Base-by-base conservation (phyloP, 2,888 invertebrate genomes). In the Euclidia mi region DNA sequence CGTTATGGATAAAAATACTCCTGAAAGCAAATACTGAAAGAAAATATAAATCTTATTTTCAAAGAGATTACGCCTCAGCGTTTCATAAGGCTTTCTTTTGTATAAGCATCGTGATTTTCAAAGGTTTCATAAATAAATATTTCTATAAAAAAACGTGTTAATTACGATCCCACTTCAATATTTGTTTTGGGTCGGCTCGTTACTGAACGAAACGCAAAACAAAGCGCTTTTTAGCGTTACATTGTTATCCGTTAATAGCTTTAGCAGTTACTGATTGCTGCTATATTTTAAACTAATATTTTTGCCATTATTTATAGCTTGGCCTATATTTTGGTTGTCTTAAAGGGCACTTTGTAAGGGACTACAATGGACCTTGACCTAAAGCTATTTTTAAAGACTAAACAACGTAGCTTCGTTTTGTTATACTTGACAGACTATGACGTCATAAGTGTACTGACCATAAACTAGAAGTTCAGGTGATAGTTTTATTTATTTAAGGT, bases 191-290 rank as follows among this genome's bases (percentile, higher is more conserved):
- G 7, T n/a, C 14, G 12, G 37, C 12, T 47, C 43, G 25, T 41
- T 61, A 31, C 34, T 40, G 4, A 12, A 11, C 60, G 42, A 35
- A 40, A 38, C 59, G 51, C 28, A 28, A 55, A 60, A 65, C 43
- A 59, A 63, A 56, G 28, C 34, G 11, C n/a, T 50, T 20, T 37
- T 12, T 20, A 38, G 20, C 17, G 11, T n/a, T 51, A 45, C 56
- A 63, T 63, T 66, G 50, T 70, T 51, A 38, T 38, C 38, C 25
- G n/a, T 18, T 64, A 63, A 63, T 43, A 55, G 51, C 56, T 44
- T 34, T 9, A 29, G n/a, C n/a, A 41, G 28, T 56, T 46, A 53
- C 41, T 53, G 31, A 58, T 37, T 11, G 50, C 56, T 44, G 37
- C 45, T 44, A 34, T 59, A 58, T 40, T 42, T 37, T 48, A 31